Evolutionary conservation across 2,888 invertebrate genomes (phyloP), one percentile per base, ranked within the genome.

Genomic region (Nemurella pictetii): DNA sequence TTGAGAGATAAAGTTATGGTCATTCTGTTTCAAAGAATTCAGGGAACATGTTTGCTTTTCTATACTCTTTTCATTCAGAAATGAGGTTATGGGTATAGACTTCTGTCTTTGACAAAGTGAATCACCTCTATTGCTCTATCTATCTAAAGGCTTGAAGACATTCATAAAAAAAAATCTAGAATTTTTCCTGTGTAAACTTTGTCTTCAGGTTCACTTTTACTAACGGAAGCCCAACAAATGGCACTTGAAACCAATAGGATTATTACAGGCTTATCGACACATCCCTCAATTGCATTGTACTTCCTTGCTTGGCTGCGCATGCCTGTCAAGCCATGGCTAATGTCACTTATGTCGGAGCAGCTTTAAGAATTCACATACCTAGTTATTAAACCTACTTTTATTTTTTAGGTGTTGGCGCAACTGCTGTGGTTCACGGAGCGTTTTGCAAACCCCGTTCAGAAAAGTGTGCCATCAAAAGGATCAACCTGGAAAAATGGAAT

Each of bases 401-500:
- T 85, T 85, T 89, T 89, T 27, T 87, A 97, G 98, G 98, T 89
- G 96, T 98, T 88, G 99, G 99, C 84, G 98, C 99, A 83, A 99
- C 98, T 15, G 98, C 99, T 7, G 96, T 97, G 84, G 99, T 99
- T 15, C 97, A 98, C 90, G 96, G 95, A 86, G 99, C 99, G 0
- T 93, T 94, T 87, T 99, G 99, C 90, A 95, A 95, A 89, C 96
- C 98, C 9, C 93, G 97, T 77, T 94, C 94, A 89, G 98, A 99
- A 91, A 97, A 96, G 93, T 98, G 98, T 93, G 99, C 99, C 89
- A 98, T 99, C 89, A 99, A 99, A 91, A 94, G 98, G 89, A 99
- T 99, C 89, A 99, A 99, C 90, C 93, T 99, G 90, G 99, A 99
- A 91, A 99, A 99, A 93, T 99, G 98, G 96, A 99, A 99, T 90